Conservation (phyloP, 2,113 vertebrate genomes). For the Leucopsar rothschildi region DNA sequence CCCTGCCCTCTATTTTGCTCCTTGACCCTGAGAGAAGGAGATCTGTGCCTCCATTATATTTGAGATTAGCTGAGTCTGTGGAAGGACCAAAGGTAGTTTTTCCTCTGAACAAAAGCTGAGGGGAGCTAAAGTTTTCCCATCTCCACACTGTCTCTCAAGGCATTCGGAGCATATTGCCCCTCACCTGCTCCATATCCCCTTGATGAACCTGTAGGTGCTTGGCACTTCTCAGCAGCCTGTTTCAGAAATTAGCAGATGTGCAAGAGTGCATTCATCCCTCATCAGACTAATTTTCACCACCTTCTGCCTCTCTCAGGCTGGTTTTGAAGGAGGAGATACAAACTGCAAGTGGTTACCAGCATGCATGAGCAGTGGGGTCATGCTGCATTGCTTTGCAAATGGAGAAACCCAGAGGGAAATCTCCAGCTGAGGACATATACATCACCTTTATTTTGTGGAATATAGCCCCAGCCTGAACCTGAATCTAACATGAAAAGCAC, state of each 20-base stretch:
- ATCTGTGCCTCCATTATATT: not conserved
- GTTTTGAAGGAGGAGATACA: not conserved
- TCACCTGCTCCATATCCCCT: fast-evolving
- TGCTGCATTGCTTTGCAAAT: fast-evolving
- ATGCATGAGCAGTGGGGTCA: fast-evolving
- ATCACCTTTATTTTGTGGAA: not conserved
- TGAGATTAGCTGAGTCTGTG: not conserved
- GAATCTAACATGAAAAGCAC: not conserved
- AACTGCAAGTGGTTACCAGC: not conserved
- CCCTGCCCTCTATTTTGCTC: not conserved
- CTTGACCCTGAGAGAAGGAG: not conserved
- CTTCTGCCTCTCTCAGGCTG: not conserved
- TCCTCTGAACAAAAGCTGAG: not conserved
- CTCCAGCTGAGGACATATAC: not conserved
- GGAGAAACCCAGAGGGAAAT: not conserved
- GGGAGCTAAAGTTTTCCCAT: not conserved
- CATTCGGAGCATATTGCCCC: not conserved
- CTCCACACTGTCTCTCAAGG: fast-evolving
- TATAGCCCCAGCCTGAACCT: not conserved
- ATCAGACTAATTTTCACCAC: not conserved
- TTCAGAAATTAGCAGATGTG: not conserved
- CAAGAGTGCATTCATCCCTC: not conserved
- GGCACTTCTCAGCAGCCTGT: not conserved
- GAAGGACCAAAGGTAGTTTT: not conserved
- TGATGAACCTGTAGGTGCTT: fast-evolving